Evolutionary conservation across 2,888 invertebrate species (phyloP).

Genomic region (Prenolepis imparis): DNA sequence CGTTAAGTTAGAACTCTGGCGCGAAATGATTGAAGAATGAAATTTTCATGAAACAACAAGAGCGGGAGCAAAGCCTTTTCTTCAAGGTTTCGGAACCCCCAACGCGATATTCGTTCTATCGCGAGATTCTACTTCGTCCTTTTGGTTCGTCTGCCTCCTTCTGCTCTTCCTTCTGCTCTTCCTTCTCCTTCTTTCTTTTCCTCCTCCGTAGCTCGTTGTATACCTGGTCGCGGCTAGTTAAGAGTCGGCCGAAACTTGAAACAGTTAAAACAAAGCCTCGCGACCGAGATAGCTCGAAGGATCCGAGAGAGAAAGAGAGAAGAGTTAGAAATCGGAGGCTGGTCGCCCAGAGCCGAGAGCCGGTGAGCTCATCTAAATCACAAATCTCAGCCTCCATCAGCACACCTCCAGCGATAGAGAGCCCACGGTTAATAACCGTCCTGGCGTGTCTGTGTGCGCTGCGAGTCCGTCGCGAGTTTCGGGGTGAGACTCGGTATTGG

Average conservation of each 20-base stretch:
- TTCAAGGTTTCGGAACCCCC: conserved; percentile 69
- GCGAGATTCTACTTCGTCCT: conserved; percentile 39
- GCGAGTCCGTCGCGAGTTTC: conserved; percentile 48
- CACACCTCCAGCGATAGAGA: conserved; percentile 81
- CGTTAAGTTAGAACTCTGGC: neutral
- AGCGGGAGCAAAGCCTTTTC: conserved; percentile 57
- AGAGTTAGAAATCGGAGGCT: conserved; percentile 52
- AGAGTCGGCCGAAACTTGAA: conserved; percentile 78
- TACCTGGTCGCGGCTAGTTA: conserved; percentile 80
- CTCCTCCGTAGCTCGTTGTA: conserved; percentile 65
- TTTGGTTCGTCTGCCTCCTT: conserved; percentile 29
- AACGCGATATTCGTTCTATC: conserved; percentile 68
- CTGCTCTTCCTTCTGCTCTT: too few species aligned
- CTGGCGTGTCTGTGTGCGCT: conserved; percentile 68
- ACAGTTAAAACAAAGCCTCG: conserved; percentile 82
- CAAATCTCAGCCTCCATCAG: conserved; percentile 84
- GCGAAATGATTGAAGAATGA: neutral
- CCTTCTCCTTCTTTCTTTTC: neutral
- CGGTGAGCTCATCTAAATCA: conserved; percentile 85
- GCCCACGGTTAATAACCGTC: conserved; percentile 79
- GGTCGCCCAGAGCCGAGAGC: conserved; percentile 48
- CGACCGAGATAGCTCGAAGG: conserved; percentile 53
- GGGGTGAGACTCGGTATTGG: conserved; percentile 37
- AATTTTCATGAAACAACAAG: conserved; percentile 31
- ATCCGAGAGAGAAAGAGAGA: conserved; percentile 17